Conservation (phyloP, 2,888 invertebrate genomes). For the Aquatica leii region DNA sequence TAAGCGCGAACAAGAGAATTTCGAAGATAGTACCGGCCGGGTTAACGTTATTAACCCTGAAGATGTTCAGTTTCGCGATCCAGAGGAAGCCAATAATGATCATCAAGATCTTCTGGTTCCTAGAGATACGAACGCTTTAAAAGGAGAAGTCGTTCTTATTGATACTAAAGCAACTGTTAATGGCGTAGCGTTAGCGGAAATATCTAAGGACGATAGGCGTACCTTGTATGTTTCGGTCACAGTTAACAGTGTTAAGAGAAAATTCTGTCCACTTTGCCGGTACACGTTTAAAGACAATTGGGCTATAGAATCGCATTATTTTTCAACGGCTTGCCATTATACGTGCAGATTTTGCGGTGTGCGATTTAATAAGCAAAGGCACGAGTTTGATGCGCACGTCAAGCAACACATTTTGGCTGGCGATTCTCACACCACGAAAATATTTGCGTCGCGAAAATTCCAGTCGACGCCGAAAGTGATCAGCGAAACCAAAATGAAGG, state of each 20-base stretch:
- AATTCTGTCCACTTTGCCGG: conserved; percentile 58
- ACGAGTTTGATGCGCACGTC: conserved; percentile 53
- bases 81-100: conserved; percentile 34
- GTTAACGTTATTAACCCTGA: conserved; percentile 41
- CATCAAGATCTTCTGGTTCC: conserved; percentile 44
- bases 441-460: conserved; percentile 48
- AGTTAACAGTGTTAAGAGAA: conserved; percentile 52
- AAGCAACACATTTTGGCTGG: conserved; percentile 51
- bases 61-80: conserved; percentile 27
- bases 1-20: conserved; percentile 11
- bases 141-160: conserved; percentile 42
- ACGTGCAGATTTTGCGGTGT: conserved; percentile 58
- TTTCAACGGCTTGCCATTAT: conserved; percentile 57
- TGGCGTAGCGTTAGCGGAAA: conserved; percentile 53
- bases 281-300: conserved; percentile 61
- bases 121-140: conserved; percentile 32
- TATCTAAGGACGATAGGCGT: conserved; percentile 56
- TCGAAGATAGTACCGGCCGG: conserved; percentile 31
- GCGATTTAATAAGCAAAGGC: conserved; percentile 58
- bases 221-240: conserved; percentile 55
- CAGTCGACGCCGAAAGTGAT: conserved; percentile 41
- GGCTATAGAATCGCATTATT: conserved; percentile 60
- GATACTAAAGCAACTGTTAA: conserved; percentile 51
- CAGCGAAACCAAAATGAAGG: conserved; percentile 30
- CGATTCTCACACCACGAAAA: conserved; percentile 52